Conservation (phyloP, 2,113 vertebrate genomes). For the Terrapene triunguis region DNA sequence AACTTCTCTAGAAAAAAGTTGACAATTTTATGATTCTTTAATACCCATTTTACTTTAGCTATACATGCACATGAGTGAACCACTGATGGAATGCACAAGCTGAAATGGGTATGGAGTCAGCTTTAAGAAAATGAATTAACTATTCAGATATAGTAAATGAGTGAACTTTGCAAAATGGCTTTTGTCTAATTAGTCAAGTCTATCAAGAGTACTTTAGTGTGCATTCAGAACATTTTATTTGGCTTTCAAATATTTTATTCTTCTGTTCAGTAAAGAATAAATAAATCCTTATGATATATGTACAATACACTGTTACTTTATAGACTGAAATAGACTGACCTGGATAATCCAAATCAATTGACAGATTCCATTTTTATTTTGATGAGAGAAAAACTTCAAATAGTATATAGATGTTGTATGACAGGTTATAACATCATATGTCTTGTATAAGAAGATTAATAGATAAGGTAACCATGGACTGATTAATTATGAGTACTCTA, state of each 20-base stretch:
- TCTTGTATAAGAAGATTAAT: background rate
- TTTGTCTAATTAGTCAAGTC: background rate
- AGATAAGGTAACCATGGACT: background rate
- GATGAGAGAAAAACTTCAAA: background rate
- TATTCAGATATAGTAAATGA: background rate
- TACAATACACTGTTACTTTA: background rate
- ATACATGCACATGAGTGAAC: background rate
- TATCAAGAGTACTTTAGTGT: background rate
- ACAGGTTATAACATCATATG: background rate
- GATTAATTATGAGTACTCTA: background rate
- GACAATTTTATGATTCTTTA: background rate
- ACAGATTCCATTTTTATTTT: background rate
- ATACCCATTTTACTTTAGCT: background rate
- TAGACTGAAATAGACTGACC: background rate
- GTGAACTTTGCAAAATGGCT: background rate
- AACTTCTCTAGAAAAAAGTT: background rate
- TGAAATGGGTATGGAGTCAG: background rate
- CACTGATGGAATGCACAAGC: background rate
- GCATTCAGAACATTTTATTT: background rate
- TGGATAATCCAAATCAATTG: background rate
- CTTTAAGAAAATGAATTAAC: background rate
- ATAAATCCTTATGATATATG: background rate
- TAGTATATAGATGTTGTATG: background rate
- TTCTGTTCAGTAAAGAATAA: background rate
- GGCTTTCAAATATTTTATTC: accelerated